phyloP scores from a whole-genome alignment of 2,888 invertebrate genomes.

The Cephalotes varians region DNA sequence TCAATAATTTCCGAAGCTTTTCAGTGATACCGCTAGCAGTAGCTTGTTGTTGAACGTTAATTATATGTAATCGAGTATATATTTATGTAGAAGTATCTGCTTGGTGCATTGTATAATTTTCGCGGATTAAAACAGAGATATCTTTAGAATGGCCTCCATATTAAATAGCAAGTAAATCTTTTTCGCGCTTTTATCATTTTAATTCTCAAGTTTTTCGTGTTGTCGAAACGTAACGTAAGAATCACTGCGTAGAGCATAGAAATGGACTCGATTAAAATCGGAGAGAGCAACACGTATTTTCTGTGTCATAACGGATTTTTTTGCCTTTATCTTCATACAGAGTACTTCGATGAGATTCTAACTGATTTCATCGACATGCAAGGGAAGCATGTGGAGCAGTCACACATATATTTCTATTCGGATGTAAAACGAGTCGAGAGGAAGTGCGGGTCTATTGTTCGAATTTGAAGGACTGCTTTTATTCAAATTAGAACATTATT shows the following conservation, averaged over 20 bases:
- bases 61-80: slow-evolving; percentile 7
- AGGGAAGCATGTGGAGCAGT: background rate
- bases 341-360: background rate
- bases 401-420: background rate
- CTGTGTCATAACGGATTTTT: slow-evolving; percentile 2
- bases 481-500: background rate
- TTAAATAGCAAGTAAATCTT: background rate
- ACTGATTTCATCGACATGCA: background rate
- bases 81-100: background rate
- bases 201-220: background rate
- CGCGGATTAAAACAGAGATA: background rate
- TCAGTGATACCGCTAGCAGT: background rate
- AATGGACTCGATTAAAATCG: background rate
- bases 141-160: background rate
- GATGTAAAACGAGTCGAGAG: background rate
- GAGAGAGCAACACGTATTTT: background rate
- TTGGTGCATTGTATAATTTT: background rate
- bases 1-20: slow-evolving; percentile 39
- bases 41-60: background rate
- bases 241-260: background rate
- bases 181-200: background rate
- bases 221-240: background rate
- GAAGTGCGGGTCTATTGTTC: background rate
- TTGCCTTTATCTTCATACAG: background rate
- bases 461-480: background rate